Evolutionary conservation across 2,888 invertebrate genomes (phyloP).

Genomic region (Pandemis heparana): DNA sequence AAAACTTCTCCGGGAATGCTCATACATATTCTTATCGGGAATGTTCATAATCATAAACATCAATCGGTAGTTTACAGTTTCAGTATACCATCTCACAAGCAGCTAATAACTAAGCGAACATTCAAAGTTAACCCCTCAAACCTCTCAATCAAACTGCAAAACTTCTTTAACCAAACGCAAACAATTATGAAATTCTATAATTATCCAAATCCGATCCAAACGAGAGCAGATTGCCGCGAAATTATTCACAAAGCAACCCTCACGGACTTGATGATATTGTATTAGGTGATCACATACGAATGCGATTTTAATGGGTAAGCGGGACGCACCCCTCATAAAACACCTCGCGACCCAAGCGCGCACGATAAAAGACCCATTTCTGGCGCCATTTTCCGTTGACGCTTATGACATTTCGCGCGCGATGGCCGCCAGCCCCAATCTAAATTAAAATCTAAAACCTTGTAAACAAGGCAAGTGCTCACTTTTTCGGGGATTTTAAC

Average conservation of each 20-base stretch:
- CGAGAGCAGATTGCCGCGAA: conserved; percentile 83
- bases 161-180: conserved; percentile 49
- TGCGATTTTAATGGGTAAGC: conserved; percentile 84
- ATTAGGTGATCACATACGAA: conserved; percentile 86
- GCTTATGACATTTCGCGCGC: conserved; percentile 66
- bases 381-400: conserved; percentile 53
- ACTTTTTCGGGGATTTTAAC: conserved; percentile 86
- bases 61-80: too few relatives aligned
- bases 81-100: background rate
- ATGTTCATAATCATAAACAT: too few relatives aligned
- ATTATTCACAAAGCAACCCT: conserved; percentile 84
- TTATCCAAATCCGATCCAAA: conserved; percentile 78
- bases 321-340: conserved; percentile 58
- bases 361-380: conserved; percentile 60
- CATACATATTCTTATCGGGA: too few relatives aligned
- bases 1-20: too few relatives aligned
- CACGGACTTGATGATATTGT: conserved; percentile 85
- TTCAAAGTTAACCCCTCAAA: conserved; percentile 2
- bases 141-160: conserved; percentile 7
- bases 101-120: background rate
- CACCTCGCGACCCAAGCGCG: conserved; percentile 54
- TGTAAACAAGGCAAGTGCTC: conserved; percentile 87
- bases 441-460: conserved; percentile 87
- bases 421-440: conserved; percentile 77
- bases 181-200: conserved; percentile 66